Evolutionary conservation across 2,888 invertebrate species (phyloP).

Genomic region (Catocala fraxini): DNA sequence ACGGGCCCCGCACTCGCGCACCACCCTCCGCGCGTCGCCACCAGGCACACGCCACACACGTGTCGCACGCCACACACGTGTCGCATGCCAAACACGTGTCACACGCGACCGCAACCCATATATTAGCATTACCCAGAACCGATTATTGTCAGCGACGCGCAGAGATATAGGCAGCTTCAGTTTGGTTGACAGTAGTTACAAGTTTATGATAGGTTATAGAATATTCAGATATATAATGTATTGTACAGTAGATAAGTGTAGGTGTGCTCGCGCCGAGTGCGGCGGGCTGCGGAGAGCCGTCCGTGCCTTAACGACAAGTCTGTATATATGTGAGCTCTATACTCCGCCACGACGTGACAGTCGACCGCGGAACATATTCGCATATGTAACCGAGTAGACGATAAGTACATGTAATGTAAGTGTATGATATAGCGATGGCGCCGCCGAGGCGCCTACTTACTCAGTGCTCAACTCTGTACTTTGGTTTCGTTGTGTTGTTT

Average conservation of each 20-base stretch:
- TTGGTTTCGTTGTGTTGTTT: constrained; percentile 34
- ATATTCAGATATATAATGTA: constrained; percentile 10
- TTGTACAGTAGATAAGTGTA: constrained; percentile 14
- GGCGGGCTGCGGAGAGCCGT: constrained; percentile 60
- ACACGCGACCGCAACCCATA: no score
- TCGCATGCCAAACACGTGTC: no score
- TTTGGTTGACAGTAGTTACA: constrained; percentile 14
- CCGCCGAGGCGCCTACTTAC: constrained; percentile 10
- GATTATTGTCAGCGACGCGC: no score
- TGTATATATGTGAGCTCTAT: constrained; percentile 65
- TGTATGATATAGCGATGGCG: constrained; percentile 33
- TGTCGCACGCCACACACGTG: no score
- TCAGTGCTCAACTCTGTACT: constrained; percentile 38
- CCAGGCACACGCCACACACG: not conserved
- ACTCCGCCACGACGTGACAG: constrained; percentile 20
- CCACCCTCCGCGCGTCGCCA: constrained; percentile 14
- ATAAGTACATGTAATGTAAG: constrained; percentile 45
- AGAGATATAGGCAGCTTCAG: constrained; percentile 28
- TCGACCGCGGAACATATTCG: constrained; percentile 16
- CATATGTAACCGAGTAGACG: constrained; percentile 25
- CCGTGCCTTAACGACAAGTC: constrained; percentile 76
- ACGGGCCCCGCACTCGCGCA: constrained; percentile 39
- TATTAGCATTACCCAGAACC: no score
- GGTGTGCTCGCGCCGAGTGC: constrained; percentile 30
- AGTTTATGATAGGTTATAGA: constrained; percentile 1